These are phyloP conservation scores for Cephalopholis sonnerati DNA, from an alignment of 2,113 vertebrate species.

Conservation along the genomic window DNA sequence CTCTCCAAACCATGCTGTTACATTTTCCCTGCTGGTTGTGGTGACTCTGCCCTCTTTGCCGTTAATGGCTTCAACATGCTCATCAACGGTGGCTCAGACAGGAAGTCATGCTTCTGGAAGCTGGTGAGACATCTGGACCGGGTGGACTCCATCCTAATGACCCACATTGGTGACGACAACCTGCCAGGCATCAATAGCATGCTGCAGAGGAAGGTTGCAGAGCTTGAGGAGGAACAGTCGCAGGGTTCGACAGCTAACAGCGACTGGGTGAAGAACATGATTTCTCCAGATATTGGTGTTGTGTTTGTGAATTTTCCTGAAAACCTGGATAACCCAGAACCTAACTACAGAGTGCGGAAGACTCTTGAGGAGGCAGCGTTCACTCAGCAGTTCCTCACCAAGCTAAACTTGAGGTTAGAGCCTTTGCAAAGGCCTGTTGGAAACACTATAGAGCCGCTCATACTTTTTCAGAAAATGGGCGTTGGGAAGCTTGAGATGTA, in stretches of 20 bases:
- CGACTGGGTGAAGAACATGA: slow-evolving; percentile 98
- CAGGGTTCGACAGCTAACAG: slow-evolving; percentile 95
- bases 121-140: slow-evolving; percentile 95
- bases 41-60: slow-evolving; percentile 95
- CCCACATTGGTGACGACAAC: slow-evolving; percentile 95
- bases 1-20: slow-evolving; percentile 98
- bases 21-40: slow-evolving; percentile 94
- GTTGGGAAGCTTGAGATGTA: slow-evolving; percentile 98
- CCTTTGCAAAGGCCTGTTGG: slow-evolving; percentile 90
- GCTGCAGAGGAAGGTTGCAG: slow-evolving; percentile 94
- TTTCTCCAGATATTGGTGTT: slow-evolving; percentile 96
- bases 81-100: slow-evolving; percentile 95
- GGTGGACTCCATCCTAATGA: slow-evolving; percentile 96
- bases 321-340: slow-evolving; percentile 89
- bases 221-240: slow-evolving; percentile 95
- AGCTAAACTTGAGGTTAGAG: slow-evolving; percentile 93
- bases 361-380: slow-evolving; percentile 92
- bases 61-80: slow-evolving; percentile 99
- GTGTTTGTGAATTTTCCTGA: slow-evolving; percentile 96
- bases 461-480: slow-evolving; percentile 98
- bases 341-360: slow-evolving; percentile 88
- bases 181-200: slow-evolving; percentile 97
- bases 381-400: slow-evolving; percentile 92
- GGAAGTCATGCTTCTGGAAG: slow-evolving; percentile 98
- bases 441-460: slow-evolving; percentile 92